These are phyloP conservation scores for Uromys caudimaculatus DNA, from an alignment of 2,797 vertebrate species.

Conservation along the genomic window DNA sequence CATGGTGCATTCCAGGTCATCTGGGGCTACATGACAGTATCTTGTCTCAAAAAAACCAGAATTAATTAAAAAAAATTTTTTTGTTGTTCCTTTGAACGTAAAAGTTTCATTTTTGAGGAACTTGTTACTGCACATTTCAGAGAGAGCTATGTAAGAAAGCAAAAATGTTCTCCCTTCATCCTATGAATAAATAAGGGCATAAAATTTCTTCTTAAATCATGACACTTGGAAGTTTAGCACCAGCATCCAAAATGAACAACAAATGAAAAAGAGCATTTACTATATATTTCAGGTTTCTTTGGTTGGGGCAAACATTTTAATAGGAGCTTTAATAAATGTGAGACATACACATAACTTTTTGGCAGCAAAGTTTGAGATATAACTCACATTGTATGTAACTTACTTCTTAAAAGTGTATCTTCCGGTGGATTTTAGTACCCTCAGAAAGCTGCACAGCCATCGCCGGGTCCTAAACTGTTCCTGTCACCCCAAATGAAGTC, in stretches of 20 bases:
- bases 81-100: slow-evolving; percentile 77
- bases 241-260: slow-evolving; percentile 87
- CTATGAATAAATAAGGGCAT: slow-evolving; percentile 86
- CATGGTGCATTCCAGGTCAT: neutral
- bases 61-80: neutral
- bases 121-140: slow-evolving; percentile 84
- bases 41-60: neutral
- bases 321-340: neutral
- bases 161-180: slow-evolving; percentile 84
- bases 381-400: neutral
- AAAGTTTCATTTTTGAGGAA: slow-evolving; percentile 89
- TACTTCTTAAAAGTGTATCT: neutral
- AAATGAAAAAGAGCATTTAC: slow-evolving; percentile 81
- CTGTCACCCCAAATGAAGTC: neutral
- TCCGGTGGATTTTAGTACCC: neutral
- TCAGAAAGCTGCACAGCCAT: neutral
- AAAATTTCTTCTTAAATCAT: slow-evolving; percentile 82
- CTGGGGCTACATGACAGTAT: too few relatives aligned
- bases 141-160: slow-evolving; percentile 85
- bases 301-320: slow-evolving; percentile 65
- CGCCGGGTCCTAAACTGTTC: neutral
- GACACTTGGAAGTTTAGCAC: slow-evolving; percentile 88
- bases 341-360: neutral
- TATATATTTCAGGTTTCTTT: slow-evolving; percentile 86
- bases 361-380: neutral